phyloP scores from a whole-genome alignment of 64 coral and sea anemone species.

The Pocillopora verrucosa region DNA sequence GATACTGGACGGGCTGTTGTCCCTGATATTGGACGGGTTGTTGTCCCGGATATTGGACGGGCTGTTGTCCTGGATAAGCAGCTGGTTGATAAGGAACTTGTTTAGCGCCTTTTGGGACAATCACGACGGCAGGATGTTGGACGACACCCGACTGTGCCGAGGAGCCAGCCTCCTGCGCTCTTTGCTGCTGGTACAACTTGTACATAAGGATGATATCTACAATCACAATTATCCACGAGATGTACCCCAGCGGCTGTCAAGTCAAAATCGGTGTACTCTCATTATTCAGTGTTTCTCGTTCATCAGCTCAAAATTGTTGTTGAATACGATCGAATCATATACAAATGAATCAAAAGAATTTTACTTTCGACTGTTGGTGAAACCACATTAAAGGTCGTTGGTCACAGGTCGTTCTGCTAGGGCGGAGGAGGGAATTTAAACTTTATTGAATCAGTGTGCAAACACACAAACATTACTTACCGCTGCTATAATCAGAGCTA shows the following conservation, averaged over 20 bases:
- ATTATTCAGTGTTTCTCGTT: background rate
- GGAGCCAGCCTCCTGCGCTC: too few relatives aligned
- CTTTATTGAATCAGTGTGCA: too few relatives aligned
- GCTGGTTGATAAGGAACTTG: background rate
- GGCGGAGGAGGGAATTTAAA: too few relatives aligned
- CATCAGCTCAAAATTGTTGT: too few relatives aligned
- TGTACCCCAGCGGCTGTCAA: background rate
- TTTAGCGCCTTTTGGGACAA: background rate
- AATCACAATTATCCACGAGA: slow-evolving; percentile 14
- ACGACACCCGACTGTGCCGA: background rate
- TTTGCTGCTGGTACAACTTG: background rate
- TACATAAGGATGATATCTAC: background rate
- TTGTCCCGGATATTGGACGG: slow-evolving; percentile 24
- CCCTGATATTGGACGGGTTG: background rate
- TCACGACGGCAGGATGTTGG: background rate
- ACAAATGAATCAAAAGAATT: too few relatives aligned
- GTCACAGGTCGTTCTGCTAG: too few relatives aligned
- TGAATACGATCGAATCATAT: too few relatives aligned
- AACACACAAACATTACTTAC: too few relatives aligned
- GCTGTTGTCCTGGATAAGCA: slow-evolving; percentile 8
- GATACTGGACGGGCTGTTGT: too few relatives aligned
- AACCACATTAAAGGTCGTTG: too few relatives aligned
- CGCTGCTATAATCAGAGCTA: background rate
- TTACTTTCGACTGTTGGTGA: too few relatives aligned
- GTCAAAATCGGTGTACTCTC: background rate